Evolutionary conservation across 2,113 vertebrate species (phyloP), one percentile per base, ranked within the genome.

Genomic region (Pterophyllum scalare): DNA sequence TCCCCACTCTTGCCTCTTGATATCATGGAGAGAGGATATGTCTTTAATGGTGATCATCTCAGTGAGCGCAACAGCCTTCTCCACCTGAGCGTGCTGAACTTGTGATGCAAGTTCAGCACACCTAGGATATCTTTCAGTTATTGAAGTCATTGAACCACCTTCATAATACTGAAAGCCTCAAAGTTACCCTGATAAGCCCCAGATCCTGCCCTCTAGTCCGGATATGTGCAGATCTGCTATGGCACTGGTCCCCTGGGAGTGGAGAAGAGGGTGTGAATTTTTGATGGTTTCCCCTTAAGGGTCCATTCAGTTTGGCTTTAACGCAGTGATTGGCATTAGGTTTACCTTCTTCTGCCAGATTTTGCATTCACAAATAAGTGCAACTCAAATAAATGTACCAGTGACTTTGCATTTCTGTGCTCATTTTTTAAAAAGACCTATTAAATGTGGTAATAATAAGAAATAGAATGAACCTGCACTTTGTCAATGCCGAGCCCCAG

Each of bases 331-430:
- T 52, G 49, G 7, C 7, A 20, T 8, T 9, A 54, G 52, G 19
- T 9, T 54, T 9, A 3, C 19, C n/a, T 10, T 0, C 22, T 17
- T 1, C 62, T 46, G 14, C n/a, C 38, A 67, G 14, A 38, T 46
- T 22, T 67, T 46, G 26, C 8, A 17, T 26, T 22, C 38, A 46
- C 38, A 22, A 2, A 64, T 35, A 22, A 64, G 35, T 40, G 0
- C 61, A 65, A 43, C 38, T 43, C n/a, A 8, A 65, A 38, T 17
- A 43, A 65, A 65, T 24, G 62, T 38, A 24, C 7, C n/a, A 0
- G 38, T 28, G 20, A 28, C 31, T 52, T 31, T 72, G 43, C 8
- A 26, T 0, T 0, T 72, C 65, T 31, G 26, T 0, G 28, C 43
- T 70, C 65, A 4, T 33, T 0, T 79, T 40, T n/a, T 13, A 7